Conservation (phyloP, 2,888 invertebrate species). For the Tetragonisca angustula region DNA sequence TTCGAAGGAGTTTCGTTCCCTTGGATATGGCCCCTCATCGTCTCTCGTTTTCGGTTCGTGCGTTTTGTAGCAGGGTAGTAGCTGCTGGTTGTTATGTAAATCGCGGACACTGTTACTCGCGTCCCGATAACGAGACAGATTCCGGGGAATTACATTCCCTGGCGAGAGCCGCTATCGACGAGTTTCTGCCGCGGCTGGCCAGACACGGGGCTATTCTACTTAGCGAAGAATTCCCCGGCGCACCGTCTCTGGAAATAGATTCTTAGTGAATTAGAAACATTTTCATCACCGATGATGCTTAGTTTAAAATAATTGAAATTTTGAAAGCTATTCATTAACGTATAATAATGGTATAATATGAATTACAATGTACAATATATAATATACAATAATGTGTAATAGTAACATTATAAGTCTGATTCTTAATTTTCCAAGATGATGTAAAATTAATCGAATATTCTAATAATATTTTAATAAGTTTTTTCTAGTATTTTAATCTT, state of each 20-base stretch:
- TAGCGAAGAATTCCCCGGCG: background rate
- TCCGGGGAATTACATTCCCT: slow-evolving; percentile 7
- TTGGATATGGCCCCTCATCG: background rate
- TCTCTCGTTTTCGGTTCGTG: background rate
- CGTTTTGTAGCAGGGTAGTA: background rate
- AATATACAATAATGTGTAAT: no score
- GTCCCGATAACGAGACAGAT: slow-evolving; percentile 20
- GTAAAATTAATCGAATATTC: no score
- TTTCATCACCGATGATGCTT: no score
- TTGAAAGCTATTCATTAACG: no score
- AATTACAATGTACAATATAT: no score
- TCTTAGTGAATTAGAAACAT: no score
- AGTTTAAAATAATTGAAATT: no score
- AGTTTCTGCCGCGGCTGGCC: slow-evolving; percentile 9
- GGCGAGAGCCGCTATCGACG: slow-evolving; percentile 17
- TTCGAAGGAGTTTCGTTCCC: background rate
- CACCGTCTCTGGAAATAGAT: background rate
- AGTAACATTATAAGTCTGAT: no score
- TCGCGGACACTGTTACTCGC: slow-evolving; percentile 6
- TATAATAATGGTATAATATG: no score
- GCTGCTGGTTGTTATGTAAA: slow-evolving; percentile 17
- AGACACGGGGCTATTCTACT: slow-evolving; percentile 25
- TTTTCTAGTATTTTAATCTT: no score
- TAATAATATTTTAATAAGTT: no score
- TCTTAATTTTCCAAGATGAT: no score